Evolutionary conservation across 2,113 vertebrate species (phyloP).

Genomic region (Picathartes gymnocephalus): DNA sequence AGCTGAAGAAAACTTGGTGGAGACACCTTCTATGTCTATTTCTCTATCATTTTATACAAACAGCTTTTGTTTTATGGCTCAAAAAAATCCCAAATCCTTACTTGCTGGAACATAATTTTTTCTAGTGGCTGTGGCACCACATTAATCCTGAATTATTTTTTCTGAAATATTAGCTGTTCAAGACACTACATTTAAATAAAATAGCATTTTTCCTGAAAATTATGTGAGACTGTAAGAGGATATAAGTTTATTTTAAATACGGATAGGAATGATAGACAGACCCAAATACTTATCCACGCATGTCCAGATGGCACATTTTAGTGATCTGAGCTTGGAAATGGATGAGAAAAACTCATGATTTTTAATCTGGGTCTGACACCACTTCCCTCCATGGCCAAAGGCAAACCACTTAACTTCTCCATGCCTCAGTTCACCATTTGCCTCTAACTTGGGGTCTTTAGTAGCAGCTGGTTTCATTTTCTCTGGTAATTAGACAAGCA

Average conservation of each 20-base stretch:
- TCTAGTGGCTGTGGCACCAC: background rate
- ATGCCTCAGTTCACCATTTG: conserved; percentile 40
- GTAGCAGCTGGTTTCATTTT: conserved; percentile 41
- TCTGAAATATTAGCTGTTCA: background rate
- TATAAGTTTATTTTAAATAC: conserved; percentile 10
- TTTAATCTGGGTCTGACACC: conserved; percentile 13
- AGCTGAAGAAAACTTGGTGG: background rate
- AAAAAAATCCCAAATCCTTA: background rate
- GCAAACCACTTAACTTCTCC: conserved; percentile 49
- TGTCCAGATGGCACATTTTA: conserved; percentile 6
- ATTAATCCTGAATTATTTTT: background rate
- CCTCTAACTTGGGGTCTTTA: conserved; percentile 11
- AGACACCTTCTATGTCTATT: background rate
- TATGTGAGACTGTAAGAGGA: background rate
- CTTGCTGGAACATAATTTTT: background rate
- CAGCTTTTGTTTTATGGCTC: background rate
- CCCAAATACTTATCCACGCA: background rate
- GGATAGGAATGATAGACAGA: background rate
- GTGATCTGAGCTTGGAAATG: background rate
- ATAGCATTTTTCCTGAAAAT: background rate
- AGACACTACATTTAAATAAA: conserved; percentile 3
- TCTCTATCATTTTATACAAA: background rate
- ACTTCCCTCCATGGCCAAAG: background rate
- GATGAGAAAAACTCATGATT: conserved; percentile 4
- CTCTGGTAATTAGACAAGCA: conserved; percentile 29